Base-by-base conservation (phyloP, 2,888 invertebrate genomes). In the Sinohyriopsis cumingii region DNA sequence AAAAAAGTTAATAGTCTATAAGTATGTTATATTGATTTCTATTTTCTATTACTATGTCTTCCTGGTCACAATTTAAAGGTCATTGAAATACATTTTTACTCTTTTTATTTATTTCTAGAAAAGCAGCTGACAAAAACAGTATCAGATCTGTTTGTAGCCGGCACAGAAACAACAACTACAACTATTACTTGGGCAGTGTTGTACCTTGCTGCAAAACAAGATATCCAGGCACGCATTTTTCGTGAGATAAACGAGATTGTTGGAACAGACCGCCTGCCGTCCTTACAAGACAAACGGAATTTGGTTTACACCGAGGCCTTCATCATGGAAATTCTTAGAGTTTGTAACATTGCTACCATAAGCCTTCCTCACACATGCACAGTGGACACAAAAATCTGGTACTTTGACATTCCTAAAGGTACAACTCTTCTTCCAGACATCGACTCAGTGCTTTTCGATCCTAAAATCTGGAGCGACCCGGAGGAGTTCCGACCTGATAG, bases 131-230 rank as follows among this genome's bases (percentile, higher is more conserved):
- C 24, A 7, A 12, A 5, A 22, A 20, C 55, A 53, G 20, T 63
- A 24, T 7, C 22, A 2, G 55, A 63, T 20, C 22, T 63, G 25
- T 54, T 54, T 15, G 19, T 54, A 22, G 63, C 63, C 12, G 63
- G 63, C 3, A 63, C 63, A 20, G 63, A 63, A 55, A 63, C 63
- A 53, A 63, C 63, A 53, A 55, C 63, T 19, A 63, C 63, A 9
- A 63, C 63, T 2, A 63, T 63, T 28, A 63, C 28, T 22, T 63
- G 63, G 63, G 63, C 63, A 9, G 55, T 63, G 19, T 24, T 63
- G 18, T 53, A 54, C 9, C 63, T 63, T 55, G 25, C 55, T 22
- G 53, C 53, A 20, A 63, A 63, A 24, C 63, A 53, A 24, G 15
- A 63, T 20, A 55, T 63, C 5, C 63, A 63, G 55, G 25, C 63